phyloP scores from a whole-genome alignment of 2,888 invertebrate species.

The Caenorhabditis sp. region DNA sequence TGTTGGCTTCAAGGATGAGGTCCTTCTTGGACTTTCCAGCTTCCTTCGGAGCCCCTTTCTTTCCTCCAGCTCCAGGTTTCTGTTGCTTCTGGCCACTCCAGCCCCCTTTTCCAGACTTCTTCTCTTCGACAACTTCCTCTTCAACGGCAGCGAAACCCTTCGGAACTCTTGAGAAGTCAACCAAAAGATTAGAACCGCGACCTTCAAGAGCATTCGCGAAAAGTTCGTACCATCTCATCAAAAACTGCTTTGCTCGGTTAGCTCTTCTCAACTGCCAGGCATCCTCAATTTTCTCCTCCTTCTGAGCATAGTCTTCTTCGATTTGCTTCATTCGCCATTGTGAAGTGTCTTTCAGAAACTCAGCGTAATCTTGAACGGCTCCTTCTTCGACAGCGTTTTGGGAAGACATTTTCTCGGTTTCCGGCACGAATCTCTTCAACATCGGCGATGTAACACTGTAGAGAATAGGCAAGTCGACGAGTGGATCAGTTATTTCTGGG shows the following conservation, averaged over 20 bases:
- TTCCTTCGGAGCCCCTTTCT: conserved; percentile 69
- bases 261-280: conserved; percentile 71
- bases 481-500: conserved; percentile 66
- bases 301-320: conserved; percentile 74
- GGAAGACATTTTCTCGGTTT: conserved; percentile 64
- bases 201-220: conserved; percentile 82
- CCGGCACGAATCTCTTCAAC: conserved; percentile 75
- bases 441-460: conserved; percentile 72
- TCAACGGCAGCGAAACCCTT: conserved; percentile 71
- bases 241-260: conserved; percentile 71
- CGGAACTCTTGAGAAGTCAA: conserved; percentile 81
- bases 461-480: conserved; percentile 68
- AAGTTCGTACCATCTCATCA: conserved; percentile 80
- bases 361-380: conserved; percentile 70
- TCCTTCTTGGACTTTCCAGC: conserved; percentile 78
- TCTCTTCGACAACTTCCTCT: conserved; percentile 67
- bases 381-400: conserved; percentile 65
- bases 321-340: conserved; percentile 77
- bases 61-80: conserved; percentile 67
- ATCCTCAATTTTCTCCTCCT: conserved; percentile 74
- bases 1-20: conserved; percentile 78
- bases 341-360: conserved; percentile 65
- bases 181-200: conserved; percentile 76
- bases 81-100: conserved; percentile 69
- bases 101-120: conserved; percentile 68